Percentiles rank a stretch among this genome's conserved stretches.
phyloP scores from a whole-genome alignment of 2,113 vertebrate genomes.

The Tychaedon coryphoeus region DNA sequence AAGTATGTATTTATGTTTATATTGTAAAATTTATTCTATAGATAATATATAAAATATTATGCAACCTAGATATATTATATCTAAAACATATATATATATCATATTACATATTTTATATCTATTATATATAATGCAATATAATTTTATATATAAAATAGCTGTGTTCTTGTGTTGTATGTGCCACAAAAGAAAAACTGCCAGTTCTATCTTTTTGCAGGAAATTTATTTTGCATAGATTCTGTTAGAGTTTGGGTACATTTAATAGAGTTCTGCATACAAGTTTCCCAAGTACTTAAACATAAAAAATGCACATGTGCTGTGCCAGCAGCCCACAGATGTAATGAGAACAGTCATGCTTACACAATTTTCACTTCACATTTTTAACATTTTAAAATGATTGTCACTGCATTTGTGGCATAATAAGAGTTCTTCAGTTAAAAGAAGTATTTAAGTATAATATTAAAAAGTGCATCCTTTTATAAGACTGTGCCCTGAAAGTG shows the following conservation, averaged over 20 bases:
- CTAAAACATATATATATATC: background rate
- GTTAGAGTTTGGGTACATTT: background rate
- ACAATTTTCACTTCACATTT: background rate
- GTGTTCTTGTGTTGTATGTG: background rate
- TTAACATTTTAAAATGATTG: background rate
- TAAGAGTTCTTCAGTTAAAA: background rate
- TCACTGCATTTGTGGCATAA: background rate
- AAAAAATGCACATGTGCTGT: rapidly evolving
- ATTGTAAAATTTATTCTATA: background rate
- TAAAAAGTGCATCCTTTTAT: background rate
- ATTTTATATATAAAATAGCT: background rate
- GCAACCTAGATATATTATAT: background rate
- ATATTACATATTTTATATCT: background rate
- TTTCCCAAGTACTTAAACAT: background rate
- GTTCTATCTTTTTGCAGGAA: background rate
- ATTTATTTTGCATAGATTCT: conserved; percentile 20
- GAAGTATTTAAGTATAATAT: background rate
- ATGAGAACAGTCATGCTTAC: background rate
- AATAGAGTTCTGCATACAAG: background rate
- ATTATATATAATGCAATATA: background rate
- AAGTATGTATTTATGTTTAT: background rate
- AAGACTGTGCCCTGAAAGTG: background rate
- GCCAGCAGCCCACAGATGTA: background rate
- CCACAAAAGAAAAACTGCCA: background rate
- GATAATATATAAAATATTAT: background rate